Base-by-base conservation (phyloP, 2,888 invertebrate genomes). In the Lasioglossum malachurum region DNA sequence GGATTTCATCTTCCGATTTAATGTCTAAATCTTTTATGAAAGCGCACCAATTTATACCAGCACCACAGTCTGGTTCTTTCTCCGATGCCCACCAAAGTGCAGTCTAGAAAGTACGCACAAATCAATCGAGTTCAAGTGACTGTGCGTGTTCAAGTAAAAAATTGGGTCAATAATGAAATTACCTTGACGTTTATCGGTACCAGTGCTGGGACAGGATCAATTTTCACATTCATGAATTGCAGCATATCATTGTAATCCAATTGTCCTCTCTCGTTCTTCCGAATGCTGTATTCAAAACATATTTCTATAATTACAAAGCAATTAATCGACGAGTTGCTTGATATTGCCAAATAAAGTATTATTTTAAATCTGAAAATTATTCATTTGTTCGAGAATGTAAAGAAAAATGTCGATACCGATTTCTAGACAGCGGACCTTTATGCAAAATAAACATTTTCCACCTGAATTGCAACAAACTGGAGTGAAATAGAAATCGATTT, bases 201-300 rank as follows among this genome's bases (percentile, higher is more conserved):
- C 7, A 95, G 95, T 67, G 96, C 96, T 41, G 95, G 91, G 80
- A 96, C 93, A 2, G 96, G 96, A 91, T 96, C 96, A 19, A 96
- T 96, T 92, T 96, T 96, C 92, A 97, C 96, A 94, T 98, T 97
- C 82, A 98, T 94, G 93, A 98, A 98, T 67, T 96, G 94, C 91
- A 98, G 94, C 80, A 98, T 95, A 93, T 98, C 97, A 2, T 96
- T 96, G 85, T 97, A 97, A 80, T 96, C 96, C 60, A 98, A 96
- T 91, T 97, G 96, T 81, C 97, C 97, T 38, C 97, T 95, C 1
- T 96, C 96, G 88, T 97, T 97, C 91, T 96, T 97, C n/a, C 96
- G 95, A 73, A 97, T 94, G 27, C 80, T 82, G 3, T 14, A 38
- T 38, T 41, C 23, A 10, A 69, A 69, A 41, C 23, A 27, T 64